Evolutionary conservation across 1,140 invertebrate genomes (phyloP).

Genomic region (Hormaphis cornu): DNA sequence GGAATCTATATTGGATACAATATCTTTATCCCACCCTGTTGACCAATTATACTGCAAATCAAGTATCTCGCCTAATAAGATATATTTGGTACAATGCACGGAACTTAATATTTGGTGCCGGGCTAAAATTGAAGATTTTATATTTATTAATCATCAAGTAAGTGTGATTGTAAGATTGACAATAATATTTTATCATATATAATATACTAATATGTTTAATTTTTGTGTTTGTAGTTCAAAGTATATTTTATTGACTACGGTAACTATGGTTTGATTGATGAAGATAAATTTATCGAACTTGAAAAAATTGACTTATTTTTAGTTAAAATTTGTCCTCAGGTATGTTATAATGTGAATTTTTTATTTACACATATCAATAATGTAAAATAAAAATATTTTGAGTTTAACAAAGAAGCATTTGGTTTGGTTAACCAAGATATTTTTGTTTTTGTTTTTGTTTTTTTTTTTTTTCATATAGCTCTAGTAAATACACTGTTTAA

Average conservation of each 20-base stretch:
- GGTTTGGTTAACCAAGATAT: too few relatives aligned
- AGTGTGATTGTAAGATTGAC: background rate
- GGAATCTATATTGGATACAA: constrained; percentile 15
- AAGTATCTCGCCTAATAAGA: background rate
- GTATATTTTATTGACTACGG: constrained; percentile 20
- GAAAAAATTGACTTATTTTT: background rate
- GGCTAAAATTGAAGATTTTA: constrained; percentile 1
- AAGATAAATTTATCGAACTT: constrained; percentile 19
- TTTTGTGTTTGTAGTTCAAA: background rate
- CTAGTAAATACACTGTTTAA: too few relatives aligned
- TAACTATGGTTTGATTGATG: constrained; percentile 1
- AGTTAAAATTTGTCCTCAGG: background rate
- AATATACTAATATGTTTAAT: too few relatives aligned
- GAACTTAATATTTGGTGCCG: background rate
- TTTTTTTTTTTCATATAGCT: too few relatives aligned
- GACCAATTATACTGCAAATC: background rate
- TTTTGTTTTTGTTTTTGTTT: too few relatives aligned
- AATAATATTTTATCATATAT: background rate
- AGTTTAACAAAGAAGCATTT: too few relatives aligned
- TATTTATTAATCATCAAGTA: constrained; percentile 2
- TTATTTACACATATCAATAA: too few relatives aligned
- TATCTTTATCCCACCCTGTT: background rate
- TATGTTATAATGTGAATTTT: background rate
- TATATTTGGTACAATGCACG: constrained; percentile 16
- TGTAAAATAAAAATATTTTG: too few relatives aligned